Evolutionary conservation across 1,140 invertebrate species (phyloP), one percentile per base, ranked within the genome.

Genomic region (Centruroides vittatus): DNA sequence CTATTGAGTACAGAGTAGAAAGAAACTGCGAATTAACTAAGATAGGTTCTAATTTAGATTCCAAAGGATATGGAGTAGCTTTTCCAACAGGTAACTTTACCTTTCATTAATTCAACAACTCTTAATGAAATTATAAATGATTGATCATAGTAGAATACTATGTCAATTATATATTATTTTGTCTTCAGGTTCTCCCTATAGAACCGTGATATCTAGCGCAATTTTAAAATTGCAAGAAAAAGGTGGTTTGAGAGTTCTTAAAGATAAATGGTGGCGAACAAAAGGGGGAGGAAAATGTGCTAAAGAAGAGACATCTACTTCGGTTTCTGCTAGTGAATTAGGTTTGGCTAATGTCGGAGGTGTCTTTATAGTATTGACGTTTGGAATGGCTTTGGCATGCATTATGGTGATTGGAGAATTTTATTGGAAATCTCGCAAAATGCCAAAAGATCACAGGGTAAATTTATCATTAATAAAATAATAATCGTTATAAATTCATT

Each of bases 31-130:
- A 93, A 67, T 79, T 94, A 3, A 90, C 87, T 4, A 88, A 93
- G 79, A 84, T 94, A 48, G 91, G 90, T 9, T 85, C 88, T 46
- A 83, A 92, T 74, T 74, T 95, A 35, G 91, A 94, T 71, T 91
- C 88, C 0, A 94, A 94, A 72, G 89, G 89, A 70, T 93, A 93
- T 71, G 90, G 90, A 53, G 90, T 94, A 61, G 90, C 89, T n/a
- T 86, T 90, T 77, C 88, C 88, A 49, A 88, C 88, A 70, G 89
- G 89, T 92, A 79, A 82, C 23, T 23, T 23, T 23, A 23, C 23
- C 23, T 23, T 23, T 23, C 23, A 23, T 23, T 23, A 23, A 23
- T 23, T 23, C 2, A 1, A 23, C 23, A 23, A 23, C 23, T 23
- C 23, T 23, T 23, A 23, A 23, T 23, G 23, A 23, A 23, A 23